Conservation (phyloP, 1,140 invertebrate species). For the Bursaphelenchus mucronatus region DNA sequence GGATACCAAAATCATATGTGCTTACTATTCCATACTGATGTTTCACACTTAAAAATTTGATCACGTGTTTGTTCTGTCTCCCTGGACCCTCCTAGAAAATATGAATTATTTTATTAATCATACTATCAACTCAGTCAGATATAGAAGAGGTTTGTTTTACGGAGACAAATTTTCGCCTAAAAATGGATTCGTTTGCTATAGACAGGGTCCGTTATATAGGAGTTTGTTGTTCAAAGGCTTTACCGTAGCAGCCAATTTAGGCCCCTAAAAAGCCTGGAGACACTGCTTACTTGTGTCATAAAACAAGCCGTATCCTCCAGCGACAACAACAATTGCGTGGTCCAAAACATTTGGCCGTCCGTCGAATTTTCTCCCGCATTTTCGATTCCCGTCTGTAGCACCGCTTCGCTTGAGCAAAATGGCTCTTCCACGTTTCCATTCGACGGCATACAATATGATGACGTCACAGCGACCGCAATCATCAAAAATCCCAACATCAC, state of each 20-base stretch:
- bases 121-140: too few species aligned
- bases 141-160: background rate
- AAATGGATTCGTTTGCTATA: background rate
- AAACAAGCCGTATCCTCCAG: constrained; percentile 19
- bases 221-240: too few species aligned
- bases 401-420: constrained; percentile 4
- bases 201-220: too few species aligned
- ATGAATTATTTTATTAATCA: too few species aligned
- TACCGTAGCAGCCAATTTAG: too few species aligned
- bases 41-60: constrained; percentile 7
- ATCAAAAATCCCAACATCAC: too few species aligned
- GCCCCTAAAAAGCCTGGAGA: too few species aligned
- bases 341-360: constrained; percentile 16
- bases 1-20: constrained; percentile 9
- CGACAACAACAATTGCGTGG: constrained; percentile 14
- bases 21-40: constrained; percentile 15
- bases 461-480: too few species aligned
- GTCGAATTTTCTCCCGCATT: constrained; percentile 6
- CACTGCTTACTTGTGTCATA: background rate
- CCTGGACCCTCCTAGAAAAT: too few species aligned
- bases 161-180: background rate
- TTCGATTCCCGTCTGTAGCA: background rate
- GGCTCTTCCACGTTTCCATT: background rate
- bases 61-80: background rate
- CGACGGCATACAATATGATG: too few species aligned